A percentile compares a stretch with the other conserved stretches of the same genome.
Conservation (phyloP, 2,797 vertebrate species). For the Channallabes apus region DNA sequence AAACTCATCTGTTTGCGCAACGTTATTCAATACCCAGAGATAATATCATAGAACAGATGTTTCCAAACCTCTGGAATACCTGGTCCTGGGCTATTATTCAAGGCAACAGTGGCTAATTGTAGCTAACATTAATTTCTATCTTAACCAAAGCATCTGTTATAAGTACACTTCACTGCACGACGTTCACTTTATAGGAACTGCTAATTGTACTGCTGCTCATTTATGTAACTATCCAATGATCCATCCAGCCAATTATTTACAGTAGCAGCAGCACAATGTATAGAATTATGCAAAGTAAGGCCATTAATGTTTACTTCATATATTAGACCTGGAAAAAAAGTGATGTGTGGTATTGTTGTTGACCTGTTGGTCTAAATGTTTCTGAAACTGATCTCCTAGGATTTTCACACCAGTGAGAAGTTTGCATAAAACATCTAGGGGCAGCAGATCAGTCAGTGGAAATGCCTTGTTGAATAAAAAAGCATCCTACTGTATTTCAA, state of each 20-base stretch:
- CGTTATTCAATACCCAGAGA: neutral
- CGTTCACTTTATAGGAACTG: neutral
- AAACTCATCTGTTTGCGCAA: conserved; percentile 15
- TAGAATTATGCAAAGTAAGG: neutral
- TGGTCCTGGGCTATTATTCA: neutral
- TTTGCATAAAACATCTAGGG: neutral
- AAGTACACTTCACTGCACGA: neutral
- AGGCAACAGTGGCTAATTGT: neutral
- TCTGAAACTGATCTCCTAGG: neutral
- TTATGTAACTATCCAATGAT: neutral
- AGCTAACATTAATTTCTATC: neutral
- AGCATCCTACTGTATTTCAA: neutral
- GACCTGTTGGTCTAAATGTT: neutral
- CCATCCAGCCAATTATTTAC: neutral
- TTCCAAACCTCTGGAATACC: neutral
- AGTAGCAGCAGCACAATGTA: neutral
- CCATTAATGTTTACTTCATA: neutral
- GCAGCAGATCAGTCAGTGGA: neutral
- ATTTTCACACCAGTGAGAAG: neutral
- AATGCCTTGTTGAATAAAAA: neutral
- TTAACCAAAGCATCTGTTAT: neutral
- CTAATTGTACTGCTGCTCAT: neutral
- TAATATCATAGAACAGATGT: neutral
- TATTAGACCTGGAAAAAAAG: neutral
- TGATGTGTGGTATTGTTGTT: neutral